Percentiles rank a stretch among this genome's conserved stretches.
phyloP scores from a whole-genome alignment of 92 coral and sea anemone genomes.

The Zoanthus solanderi region DNA sequence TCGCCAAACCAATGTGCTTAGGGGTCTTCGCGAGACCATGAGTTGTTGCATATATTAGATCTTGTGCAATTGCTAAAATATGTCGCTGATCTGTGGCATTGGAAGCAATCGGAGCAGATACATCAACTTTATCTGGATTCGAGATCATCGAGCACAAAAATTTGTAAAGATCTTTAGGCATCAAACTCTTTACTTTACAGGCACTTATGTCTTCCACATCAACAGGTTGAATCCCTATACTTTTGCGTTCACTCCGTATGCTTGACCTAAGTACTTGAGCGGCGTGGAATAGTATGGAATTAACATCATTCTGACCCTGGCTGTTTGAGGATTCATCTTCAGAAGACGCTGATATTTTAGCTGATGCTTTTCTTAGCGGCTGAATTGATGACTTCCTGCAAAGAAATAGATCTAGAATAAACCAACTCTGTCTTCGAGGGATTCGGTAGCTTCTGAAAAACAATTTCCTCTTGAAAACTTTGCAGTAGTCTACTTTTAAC shows the following conservation, averaged over 20 bases:
- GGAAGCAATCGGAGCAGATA: background rate
- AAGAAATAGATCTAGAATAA: constrained; percentile 63
- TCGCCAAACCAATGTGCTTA: constrained; percentile 59
- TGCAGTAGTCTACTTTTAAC: constrained; percentile 61
- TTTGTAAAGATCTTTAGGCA: background rate
- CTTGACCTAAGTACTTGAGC: background rate
- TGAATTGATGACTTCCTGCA: constrained; percentile 53
- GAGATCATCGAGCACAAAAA: background rate
- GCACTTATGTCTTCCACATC: background rate
- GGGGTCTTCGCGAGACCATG: constrained; percentile 45
- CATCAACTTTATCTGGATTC: background rate
- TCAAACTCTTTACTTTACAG: background rate
- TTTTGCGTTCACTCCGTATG: background rate
- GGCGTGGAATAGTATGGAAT: background rate
- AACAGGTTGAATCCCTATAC: background rate
- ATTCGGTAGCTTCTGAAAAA: constrained; percentile 70
- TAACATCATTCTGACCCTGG: background rate
- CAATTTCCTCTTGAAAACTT: constrained; percentile 52
- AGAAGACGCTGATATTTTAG: background rate
- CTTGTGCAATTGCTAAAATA: constrained; percentile 54
- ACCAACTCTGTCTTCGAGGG: constrained; percentile 73
- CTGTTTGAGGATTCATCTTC: background rate
- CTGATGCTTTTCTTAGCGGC: background rate
- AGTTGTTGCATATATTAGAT: constrained; percentile 43
- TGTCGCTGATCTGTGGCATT: constrained; percentile 2